phyloP scores from a whole-genome alignment of 2,797 vertebrate species.

The Coracias cyanogaster region DNA sequence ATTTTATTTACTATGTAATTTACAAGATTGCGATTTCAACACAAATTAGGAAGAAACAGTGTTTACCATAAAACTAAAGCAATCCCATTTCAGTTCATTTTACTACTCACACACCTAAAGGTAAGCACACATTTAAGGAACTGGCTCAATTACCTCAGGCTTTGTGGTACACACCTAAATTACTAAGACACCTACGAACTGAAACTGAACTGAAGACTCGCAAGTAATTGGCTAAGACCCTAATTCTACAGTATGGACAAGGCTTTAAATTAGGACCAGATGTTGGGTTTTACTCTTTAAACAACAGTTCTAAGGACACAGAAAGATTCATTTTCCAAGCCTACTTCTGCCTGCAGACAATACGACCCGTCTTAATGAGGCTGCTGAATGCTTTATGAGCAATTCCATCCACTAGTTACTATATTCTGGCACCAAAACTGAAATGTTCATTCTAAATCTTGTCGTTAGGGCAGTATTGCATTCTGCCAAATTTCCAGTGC shows the following conservation, averaged over 20 bases:
- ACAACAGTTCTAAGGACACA: constrained; percentile 23
- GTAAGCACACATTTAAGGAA: not conserved
- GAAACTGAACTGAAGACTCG: not conserved
- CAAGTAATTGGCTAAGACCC: constrained; percentile 8
- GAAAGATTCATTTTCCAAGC: constrained; percentile 40
- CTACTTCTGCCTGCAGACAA: constrained; percentile 47
- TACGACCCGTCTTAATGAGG: constrained; percentile 39
- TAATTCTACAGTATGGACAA: not conserved
- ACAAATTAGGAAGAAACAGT: not conserved
- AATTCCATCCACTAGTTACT: constrained; percentile 52
- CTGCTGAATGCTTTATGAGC: constrained; percentile 60
- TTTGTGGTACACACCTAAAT: not conserved
- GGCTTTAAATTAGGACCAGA: constrained; percentile 33
- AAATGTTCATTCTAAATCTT: constrained; percentile 47
- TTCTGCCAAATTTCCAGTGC: constrained; percentile 39
- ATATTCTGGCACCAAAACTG: constrained; percentile 45
- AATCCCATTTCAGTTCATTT: not conserved
- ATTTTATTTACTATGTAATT: not conserved
- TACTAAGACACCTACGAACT: not conserved
- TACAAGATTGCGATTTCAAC: not conserved
- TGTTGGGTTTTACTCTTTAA: constrained; percentile 36
- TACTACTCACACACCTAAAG: not conserved
- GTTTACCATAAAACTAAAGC: not conserved
- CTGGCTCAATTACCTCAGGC: not conserved
- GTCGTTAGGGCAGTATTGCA: not conserved